phyloP scores from a whole-genome alignment of 2,113 vertebrate genomes.

The Embiotoca jacksoni region DNA sequence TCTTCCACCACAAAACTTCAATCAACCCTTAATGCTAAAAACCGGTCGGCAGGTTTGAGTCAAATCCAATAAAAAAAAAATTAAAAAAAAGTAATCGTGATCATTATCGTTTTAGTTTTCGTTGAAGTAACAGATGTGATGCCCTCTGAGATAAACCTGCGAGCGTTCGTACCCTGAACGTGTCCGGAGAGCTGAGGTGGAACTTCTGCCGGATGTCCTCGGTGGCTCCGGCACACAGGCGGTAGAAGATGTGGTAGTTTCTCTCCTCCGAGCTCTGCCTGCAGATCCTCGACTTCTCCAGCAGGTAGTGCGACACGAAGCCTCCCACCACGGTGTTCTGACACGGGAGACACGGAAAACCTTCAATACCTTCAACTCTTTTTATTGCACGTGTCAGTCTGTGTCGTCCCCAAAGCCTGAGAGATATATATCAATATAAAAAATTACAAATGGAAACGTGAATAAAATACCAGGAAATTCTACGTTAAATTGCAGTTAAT shows the following conservation, averaged over 20 bases:
- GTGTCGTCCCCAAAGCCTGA: too few species aligned
- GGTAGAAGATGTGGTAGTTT: conserved; percentile 99
- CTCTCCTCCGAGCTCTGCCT: conserved; percentile 95
- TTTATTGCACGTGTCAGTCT: too few species aligned
- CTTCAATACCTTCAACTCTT: background rate
- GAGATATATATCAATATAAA: too few species aligned
- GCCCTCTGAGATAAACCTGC: too few species aligned
- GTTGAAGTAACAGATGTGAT: too few species aligned
- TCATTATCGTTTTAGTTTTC: too few species aligned
- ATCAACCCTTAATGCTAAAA: too few species aligned
- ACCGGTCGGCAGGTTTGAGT: too few species aligned
- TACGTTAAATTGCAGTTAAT: background rate
- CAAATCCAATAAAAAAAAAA: too few species aligned
- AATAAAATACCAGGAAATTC: background rate
- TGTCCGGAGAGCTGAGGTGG: conserved; percentile 92
- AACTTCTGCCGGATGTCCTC: conserved; percentile 94
- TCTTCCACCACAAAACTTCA: too few species aligned
- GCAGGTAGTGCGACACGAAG: conserved; percentile 98
- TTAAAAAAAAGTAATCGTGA: too few species aligned
- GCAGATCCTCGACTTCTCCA: conserved; percentile 99
- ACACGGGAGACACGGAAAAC: too few species aligned
- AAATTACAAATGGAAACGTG: background rate
- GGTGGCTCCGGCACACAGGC: conserved; percentile 94
- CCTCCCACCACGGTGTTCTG: conserved; percentile 96
- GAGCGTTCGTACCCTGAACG: conserved; percentile 88